phyloP scores from a whole-genome alignment of 2,113 vertebrate species.

The Bothrops jararaca region DNA sequence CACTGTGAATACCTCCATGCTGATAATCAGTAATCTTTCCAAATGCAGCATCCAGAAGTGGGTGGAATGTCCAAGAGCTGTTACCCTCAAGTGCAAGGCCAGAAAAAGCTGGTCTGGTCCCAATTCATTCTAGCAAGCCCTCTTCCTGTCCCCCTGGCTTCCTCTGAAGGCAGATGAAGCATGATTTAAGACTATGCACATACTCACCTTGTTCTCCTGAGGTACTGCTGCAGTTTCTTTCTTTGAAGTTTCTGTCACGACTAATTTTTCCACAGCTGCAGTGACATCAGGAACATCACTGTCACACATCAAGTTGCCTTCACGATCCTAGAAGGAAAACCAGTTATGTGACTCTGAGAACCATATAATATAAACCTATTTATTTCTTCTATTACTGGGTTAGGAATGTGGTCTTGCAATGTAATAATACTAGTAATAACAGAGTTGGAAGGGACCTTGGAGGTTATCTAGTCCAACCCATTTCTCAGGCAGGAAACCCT shows the following conservation, averaged over 20 bases:
- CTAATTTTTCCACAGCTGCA: constrained; percentile 74
- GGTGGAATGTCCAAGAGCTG: neutral
- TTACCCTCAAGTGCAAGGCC: neutral
- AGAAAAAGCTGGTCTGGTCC: neutral
- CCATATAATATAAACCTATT: neutral
- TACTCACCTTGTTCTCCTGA: constrained; percentile 68
- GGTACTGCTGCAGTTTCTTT: constrained; percentile 51
- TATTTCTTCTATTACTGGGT: neutral
- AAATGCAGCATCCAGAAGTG: neutral
- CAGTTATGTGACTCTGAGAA: constrained; percentile 24
- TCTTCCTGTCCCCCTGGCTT: neutral
- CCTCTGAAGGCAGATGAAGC: neutral
- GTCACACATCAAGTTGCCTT: constrained; percentile 69
- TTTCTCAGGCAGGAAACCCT: no score
- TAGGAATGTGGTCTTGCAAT: neutral
- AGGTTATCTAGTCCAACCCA: no score
- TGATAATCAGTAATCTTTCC: neutral
- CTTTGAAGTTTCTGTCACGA: constrained; percentile 69
- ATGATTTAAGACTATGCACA: neutral
- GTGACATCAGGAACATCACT: constrained; percentile 36
- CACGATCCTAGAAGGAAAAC: constrained; percentile 75
- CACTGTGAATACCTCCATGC: neutral
- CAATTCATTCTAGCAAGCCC: neutral
- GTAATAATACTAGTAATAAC: no score
- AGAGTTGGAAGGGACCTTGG: no score